Base-by-base conservation (phyloP, 2,113 vertebrate genomes). In the Bufo gargarizans region DNA sequence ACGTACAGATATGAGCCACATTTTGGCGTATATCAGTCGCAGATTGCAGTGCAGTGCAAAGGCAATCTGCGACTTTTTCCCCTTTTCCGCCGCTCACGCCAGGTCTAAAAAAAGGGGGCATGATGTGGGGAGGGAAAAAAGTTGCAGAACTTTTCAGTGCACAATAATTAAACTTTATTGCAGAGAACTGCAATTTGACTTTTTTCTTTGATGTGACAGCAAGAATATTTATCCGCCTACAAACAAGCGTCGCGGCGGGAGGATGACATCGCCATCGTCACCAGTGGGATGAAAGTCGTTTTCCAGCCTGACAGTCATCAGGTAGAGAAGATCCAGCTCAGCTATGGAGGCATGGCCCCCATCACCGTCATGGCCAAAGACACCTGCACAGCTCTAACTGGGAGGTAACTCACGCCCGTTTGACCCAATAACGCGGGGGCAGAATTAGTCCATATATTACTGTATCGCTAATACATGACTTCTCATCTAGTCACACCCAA, bases 181-280 rank as follows among this genome's bases (percentile, higher is more conserved):
- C 6, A 4, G 5, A 63, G 19, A 63, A 63, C 9, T 8, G 61
- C 17, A 63, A 2, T 16, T 11, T 8, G 58, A 1, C 63, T 43
- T 45, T 5, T 53, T 22, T 49, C 19, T 53, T 82, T 63, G 10
- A n/a, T 83, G 61, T 83, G 11, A 3, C 65, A 99, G 98, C 92
- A 91, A 71, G 97, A 99, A 93, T 97, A 97, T 69, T 95, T 98
- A 88, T 97, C 96, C 53, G 96, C 97, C 50, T 99, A 96, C 92
- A 99, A 99, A 91, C 97, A 98, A 90, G 97, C 97, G 5, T 96
- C 95, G 11, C 96, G 98, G 2, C 94, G 97, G 10, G 98, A 99
- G 90, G 98, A 99, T 63, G 98, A 99, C 92, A 98, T 99, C 89
- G 97, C 98, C 81, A 96, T 97, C 19, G 97, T 99, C 77, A 99